Conservation (phyloP, 2,888 invertebrate genomes). For the Drosophila kuntzei region DNA sequence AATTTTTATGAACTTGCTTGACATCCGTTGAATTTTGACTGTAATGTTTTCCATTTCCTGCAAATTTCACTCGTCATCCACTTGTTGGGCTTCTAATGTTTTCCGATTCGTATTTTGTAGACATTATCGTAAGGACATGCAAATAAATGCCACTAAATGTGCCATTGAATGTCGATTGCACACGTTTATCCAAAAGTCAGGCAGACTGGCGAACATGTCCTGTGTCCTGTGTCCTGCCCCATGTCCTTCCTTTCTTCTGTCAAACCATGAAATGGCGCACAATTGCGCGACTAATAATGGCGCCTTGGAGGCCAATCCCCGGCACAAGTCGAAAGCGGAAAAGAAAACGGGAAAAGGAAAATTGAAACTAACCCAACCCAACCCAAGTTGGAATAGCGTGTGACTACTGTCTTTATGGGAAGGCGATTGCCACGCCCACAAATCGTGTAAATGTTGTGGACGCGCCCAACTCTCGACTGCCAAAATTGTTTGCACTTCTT, state of each 20-base stretch:
- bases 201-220: constrained; percentile 17
- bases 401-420: constrained; percentile 39
- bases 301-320: constrained; percentile 55
- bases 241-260: background rate
- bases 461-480: constrained; percentile 56
- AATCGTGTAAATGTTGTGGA: constrained; percentile 36
- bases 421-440: constrained; percentile 67
- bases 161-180: constrained; percentile 74
- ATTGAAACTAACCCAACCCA: constrained; percentile 81
- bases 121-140: constrained; percentile 53
- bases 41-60: background rate
- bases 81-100: constrained; percentile 34
- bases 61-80: background rate
- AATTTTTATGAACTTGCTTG: background rate
- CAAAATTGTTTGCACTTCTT: constrained; percentile 37
- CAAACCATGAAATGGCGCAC: constrained; percentile 48
- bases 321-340: constrained; percentile 12
- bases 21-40: background rate
- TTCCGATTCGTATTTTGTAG: constrained; percentile 14
- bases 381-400: constrained; percentile 72
- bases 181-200: constrained; percentile 48
- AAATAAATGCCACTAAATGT: constrained; percentile 67
- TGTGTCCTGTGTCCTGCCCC: background rate
- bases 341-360: constrained; percentile 73
- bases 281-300: constrained; percentile 59